Base-by-base conservation (phyloP, 2,888 invertebrate species). In the Conus canariensis region DNA sequence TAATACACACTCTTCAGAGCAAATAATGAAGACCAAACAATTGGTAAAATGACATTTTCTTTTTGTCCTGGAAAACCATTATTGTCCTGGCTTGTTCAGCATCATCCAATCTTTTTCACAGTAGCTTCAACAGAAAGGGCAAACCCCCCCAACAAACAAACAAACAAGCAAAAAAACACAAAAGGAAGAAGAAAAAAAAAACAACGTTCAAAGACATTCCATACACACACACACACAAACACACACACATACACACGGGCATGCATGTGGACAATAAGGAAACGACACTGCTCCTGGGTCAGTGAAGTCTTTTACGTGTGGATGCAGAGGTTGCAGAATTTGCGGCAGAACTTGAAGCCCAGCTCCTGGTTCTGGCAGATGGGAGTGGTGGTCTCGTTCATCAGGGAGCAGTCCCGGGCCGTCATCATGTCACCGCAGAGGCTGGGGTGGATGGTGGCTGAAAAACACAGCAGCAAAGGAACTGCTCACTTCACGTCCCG, bases 361-460 rank as follows among this genome's bases (percentile, higher is more conserved):
- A 90, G 90, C 10, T 88, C 88, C 12, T 88, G 25, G 64, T 90
- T 88, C 74, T 87, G 12, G 64, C 91, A 91, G 88, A 90, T 86
- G 10, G 91, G 90, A 45, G 85, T 90, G 45, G 87, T 16, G 56
- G 91, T 91, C 70, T 90, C 91, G 88, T 91, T 91, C 91, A 91
- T 91, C 88, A 90, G 77, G 30, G 88, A 88, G 77, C 90, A 90
- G 77, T 90, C 90, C 1, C 88, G 86, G 58, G 86, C 82, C 19
- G 88, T 88, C 88, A 91, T 22, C 90, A 90, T 88, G 87, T 91
- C 90, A 9, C 83, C 25, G 87, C 91, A 91, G 25, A 91, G 86
- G 64, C 90, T 90, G 6, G 90, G 90, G 88, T 90, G 91, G 30
- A 90, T 45, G 58, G 89, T 85, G 56, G 91, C 91, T 91, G 89